These are phyloP conservation scores for Drosophila novamexicana DNA, from an alignment of 1,140 invertebrate species.

Conservation along the genomic window DNA sequence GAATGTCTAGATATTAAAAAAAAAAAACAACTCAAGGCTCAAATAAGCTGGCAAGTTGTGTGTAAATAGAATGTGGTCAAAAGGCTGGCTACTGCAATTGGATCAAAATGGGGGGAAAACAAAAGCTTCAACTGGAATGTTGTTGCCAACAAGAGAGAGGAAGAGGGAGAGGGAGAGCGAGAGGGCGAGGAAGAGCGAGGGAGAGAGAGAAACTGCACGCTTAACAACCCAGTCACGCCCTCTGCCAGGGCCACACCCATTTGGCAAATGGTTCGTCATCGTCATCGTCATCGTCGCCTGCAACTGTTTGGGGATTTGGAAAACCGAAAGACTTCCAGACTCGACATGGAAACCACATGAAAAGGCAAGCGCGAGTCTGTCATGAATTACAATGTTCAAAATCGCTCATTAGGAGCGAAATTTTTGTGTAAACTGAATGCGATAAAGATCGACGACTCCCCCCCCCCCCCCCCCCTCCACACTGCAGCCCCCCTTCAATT, in stretches of 20 bases:
- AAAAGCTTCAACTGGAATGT: conserved; percentile 24
- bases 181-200: too few species aligned
- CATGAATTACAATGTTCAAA: conserved; percentile 76
- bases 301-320: background rate
- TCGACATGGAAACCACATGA: conserved; percentile 67
- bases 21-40: background rate
- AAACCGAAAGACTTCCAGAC: conserved; percentile 17
- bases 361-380: conserved; percentile 57
- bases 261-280: conserved; percentile 39
- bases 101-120: background rate
- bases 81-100: conserved; percentile 15
- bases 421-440: conserved; percentile 70
- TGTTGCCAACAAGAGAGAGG: conserved; percentile 10
- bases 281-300: background rate
- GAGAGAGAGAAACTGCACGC: conserved; percentile 22
- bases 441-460: conserved; percentile 62
- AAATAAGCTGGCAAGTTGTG: background rate
- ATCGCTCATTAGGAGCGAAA: conserved; percentile 79
- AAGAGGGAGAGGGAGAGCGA: too few species aligned
- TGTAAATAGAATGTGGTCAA: conserved; percentile 8
- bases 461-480: background rate
- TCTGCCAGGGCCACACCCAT: conserved; percentile 60
- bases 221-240: conserved; percentile 73
- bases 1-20: too few species aligned
- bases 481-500: background rate